Percentiles rank a stretch among this genome's conserved stretches.
phyloP scores from a whole-genome alignment of 2,797 vertebrate genomes.

The Enteromius afrohamiltoni region DNA sequence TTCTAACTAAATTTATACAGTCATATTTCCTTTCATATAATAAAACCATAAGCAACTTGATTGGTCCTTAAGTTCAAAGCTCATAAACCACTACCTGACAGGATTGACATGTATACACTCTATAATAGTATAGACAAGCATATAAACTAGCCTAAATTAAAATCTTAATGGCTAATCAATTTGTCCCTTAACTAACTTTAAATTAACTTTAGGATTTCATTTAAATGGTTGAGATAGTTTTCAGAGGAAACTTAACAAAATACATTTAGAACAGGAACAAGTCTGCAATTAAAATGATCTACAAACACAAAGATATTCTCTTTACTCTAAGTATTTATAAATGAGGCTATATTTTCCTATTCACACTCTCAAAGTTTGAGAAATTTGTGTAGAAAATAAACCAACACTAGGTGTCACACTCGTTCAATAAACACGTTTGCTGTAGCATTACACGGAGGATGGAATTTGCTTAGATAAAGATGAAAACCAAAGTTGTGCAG shows the following conservation, averaged over 20 bases:
- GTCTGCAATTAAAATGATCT: background rate
- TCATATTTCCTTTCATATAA: conserved; percentile 4
- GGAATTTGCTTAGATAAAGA: background rate
- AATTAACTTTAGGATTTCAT: background rate
- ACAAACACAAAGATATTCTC: background rate
- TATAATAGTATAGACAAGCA: background rate
- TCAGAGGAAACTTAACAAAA: background rate
- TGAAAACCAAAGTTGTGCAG: background rate
- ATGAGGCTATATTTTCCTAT: background rate
- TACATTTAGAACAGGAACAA: background rate
- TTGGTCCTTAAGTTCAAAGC: background rate
- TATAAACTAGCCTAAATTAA: background rate
- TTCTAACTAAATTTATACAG: background rate
- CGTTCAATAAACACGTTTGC: background rate
- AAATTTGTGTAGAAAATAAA: background rate
- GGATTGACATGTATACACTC: background rate
- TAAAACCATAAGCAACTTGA: background rate
- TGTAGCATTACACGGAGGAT: background rate
- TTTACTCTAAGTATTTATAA: background rate
- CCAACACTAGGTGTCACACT: conserved; percentile 31
- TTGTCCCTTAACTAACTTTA: background rate
- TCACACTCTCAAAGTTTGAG: background rate
- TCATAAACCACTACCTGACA: background rate
- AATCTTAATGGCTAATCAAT: background rate
- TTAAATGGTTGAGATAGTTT: background rate